Percentiles rank a stretch among this genome's conserved stretches.
These are phyloP conservation scores for Sebastiscus tertius DNA, from an alignment of 2,797 vertebrate genomes.

Conservation along the genomic window DNA sequence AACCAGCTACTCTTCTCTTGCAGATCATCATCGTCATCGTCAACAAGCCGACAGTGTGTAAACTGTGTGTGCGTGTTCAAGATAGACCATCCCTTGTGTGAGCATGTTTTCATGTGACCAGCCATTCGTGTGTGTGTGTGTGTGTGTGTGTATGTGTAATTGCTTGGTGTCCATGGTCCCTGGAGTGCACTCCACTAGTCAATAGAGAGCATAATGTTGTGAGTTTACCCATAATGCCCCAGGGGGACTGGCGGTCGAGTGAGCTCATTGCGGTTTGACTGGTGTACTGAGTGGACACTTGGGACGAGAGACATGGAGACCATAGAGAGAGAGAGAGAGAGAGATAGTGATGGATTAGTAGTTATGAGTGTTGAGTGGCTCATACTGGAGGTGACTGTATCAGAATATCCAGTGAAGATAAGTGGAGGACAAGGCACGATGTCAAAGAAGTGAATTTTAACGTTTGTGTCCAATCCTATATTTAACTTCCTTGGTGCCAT, in stretches of 20 bases:
- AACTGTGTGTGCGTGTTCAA: background rate
- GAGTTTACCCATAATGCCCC: conserved; percentile 58
- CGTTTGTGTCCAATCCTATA: too few relatives aligned
- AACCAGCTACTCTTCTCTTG: background rate
- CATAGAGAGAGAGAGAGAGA: background rate
- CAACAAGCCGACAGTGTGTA: background rate
- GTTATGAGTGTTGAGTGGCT: background rate
- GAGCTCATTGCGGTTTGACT: conserved; percentile 49
- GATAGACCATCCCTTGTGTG: background rate
- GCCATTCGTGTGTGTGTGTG: background rate
- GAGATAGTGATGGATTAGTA: background rate
- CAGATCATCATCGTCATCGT: background rate
- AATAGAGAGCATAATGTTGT: conserved; percentile 55
- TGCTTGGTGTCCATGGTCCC: conserved; percentile 17
- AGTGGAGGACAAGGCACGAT: too few relatives aligned
- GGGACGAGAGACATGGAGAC: conserved; percentile 7
- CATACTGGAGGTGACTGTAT: too few relatives aligned
- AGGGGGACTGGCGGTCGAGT: conserved; percentile 28
- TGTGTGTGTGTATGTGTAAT: background rate
- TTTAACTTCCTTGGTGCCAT: too few relatives aligned
- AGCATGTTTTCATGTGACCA: background rate
- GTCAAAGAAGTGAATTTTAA: too few relatives aligned
- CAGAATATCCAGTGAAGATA: too few relatives aligned
- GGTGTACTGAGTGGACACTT: conserved; percentile 37
- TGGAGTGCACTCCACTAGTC: conserved; percentile 38